phyloP scores from a whole-genome alignment of 1,140 invertebrate species.

The Thaumatotibia leucotreta region DNA sequence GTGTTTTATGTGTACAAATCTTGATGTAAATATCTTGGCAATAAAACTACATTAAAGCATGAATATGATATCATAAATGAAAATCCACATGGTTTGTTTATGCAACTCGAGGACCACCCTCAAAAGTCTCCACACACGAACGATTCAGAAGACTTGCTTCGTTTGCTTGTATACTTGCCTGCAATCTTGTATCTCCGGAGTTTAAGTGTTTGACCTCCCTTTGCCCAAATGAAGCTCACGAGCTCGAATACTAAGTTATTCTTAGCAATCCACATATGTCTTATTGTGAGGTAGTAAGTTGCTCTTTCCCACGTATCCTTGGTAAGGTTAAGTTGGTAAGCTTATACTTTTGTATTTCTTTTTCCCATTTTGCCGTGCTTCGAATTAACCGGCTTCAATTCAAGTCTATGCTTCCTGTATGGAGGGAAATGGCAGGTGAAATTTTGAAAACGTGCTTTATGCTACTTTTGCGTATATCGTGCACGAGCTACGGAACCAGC shows the following conservation, averaged over 20 bases:
- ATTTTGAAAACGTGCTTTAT: constrained; percentile 13
- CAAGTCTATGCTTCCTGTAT: constrained; percentile 8
- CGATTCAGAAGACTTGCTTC: constrained; percentile 61
- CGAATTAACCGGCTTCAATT: constrained; percentile 12
- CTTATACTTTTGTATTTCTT: constrained; percentile 13
- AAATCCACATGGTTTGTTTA: neutral
- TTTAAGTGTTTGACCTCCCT: constrained; percentile 56
- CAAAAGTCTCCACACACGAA: constrained; percentile 47
- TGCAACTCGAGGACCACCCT: constrained; percentile 5
- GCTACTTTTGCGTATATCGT: constrained; percentile 1
- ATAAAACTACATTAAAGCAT: too few species aligned
- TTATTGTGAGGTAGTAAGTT: neutral
- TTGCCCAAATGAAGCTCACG: constrained; percentile 10
- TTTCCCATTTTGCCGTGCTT: constrained; percentile 5
- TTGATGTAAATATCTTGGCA: too few species aligned
- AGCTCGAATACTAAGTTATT: neutral
- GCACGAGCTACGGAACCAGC: neutral
- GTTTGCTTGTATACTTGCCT: constrained; percentile 64
- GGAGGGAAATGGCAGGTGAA: constrained; percentile 11
- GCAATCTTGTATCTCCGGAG: constrained; percentile 62
- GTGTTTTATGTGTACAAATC: too few species aligned
- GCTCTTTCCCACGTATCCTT: neutral
- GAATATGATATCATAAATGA: neutral
- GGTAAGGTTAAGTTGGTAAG: neutral
- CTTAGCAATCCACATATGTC: neutral